phyloP scores from a whole-genome alignment of 2,797 vertebrate genomes.

The Pseudochirops corinnae region DNA sequence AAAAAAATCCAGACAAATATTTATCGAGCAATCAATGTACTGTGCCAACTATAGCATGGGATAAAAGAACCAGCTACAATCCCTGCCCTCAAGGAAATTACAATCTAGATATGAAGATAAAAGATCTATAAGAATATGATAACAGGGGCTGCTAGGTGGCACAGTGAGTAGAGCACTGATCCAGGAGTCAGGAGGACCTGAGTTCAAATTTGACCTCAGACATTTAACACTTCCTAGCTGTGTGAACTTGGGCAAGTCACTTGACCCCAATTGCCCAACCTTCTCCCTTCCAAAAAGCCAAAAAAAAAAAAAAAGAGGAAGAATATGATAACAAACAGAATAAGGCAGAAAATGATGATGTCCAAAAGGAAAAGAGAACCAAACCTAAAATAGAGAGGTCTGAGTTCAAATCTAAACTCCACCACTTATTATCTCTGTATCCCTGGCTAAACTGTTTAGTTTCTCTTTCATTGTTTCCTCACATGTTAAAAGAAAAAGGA shows the following conservation, averaged over 20 bases:
- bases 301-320: background rate
- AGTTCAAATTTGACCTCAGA: too few species aligned
- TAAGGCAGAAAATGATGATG: background rate
- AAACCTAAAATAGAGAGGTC: background rate
- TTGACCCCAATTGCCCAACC: too few species aligned
- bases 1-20: background rate
- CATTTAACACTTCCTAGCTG: too few species aligned
- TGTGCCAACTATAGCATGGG: background rate
- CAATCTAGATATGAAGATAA: background rate
- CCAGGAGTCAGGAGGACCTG: too few species aligned
- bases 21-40: background rate
- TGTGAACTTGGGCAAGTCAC: too few species aligned
- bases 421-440: background rate
- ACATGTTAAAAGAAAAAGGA: slow-evolving; percentile 10
- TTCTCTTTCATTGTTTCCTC: background rate
- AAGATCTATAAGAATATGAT: background rate
- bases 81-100: background rate
- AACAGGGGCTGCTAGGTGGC: too few species aligned
- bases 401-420: background rate
- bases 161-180: too few species aligned
- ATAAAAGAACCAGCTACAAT: background rate
- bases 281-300: too few species aligned
- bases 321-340: background rate
- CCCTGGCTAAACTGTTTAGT: background rate
- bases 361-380: background rate